A percentile compares a stretch with the other conserved stretches of the same genome.
Evolutionary conservation across 1,140 invertebrate species (phyloP).

Genomic region (Pseudomyrmex flavicornis): DNA sequence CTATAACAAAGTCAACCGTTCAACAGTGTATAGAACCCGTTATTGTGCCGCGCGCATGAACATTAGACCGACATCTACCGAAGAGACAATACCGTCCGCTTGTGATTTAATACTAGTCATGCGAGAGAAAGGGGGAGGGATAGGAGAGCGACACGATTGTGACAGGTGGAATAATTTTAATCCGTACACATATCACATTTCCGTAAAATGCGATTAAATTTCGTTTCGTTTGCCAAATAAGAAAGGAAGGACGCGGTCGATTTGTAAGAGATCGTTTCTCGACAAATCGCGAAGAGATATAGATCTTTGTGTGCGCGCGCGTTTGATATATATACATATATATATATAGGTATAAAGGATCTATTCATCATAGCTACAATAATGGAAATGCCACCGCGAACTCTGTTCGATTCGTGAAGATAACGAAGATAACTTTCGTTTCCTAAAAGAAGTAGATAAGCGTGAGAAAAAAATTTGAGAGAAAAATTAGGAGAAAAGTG

Average conservation of each 20-base stretch:
- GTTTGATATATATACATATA: background rate
- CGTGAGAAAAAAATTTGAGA: no score
- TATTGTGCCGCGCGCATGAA: slow-evolving; percentile 59
- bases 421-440: slow-evolving; percentile 47
- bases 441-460: background rate
- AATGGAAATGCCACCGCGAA: background rate
- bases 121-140: background rate
- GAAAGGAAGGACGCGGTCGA: no score
- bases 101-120: slow-evolving; percentile 41
- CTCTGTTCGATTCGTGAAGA: background rate
- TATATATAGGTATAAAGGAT: background rate
- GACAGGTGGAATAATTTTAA: slow-evolving; percentile 7
- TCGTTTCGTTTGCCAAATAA: background rate
- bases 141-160: background rate
- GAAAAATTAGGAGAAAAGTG: no score
- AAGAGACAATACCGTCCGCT: slow-evolving; percentile 56
- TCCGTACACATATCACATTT: background rate
- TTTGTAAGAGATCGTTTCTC: background rate
- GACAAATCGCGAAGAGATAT: background rate
- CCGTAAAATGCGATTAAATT: background rate
- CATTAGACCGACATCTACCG: slow-evolving; percentile 49
- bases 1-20: slow-evolving; percentile 73
- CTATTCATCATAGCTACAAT: slow-evolving; percentile 38
- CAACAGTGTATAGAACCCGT: slow-evolving; percentile 54
- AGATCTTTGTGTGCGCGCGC: no score